A percentile compares a stretch with the other conserved stretches of the same genome.
phyloP scores from a whole-genome alignment of 2,888 invertebrate genomes.

The Sialis fuliginosa region DNA sequence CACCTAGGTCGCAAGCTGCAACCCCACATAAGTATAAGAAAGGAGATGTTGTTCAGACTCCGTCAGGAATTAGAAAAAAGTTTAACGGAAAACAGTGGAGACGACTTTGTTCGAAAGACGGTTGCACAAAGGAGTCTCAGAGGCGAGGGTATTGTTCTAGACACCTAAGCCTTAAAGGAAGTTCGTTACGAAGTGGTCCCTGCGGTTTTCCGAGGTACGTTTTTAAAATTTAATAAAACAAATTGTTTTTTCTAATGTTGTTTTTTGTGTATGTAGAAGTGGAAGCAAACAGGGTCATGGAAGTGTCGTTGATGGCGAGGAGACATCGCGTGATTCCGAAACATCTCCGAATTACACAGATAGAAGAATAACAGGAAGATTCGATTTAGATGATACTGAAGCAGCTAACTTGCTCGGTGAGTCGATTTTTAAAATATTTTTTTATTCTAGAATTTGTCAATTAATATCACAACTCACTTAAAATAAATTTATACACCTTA shows the following conservation, averaged over 20 bases:
- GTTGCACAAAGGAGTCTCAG: conserved; percentile 94
- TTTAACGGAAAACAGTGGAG: conserved; percentile 99
- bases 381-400: conserved; percentile 90
- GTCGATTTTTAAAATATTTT: conserved; percentile 10
- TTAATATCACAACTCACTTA: too few species aligned
- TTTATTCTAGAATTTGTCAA: too few species aligned
- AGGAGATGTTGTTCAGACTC: conserved; percentile 88
- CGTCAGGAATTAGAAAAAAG: conserved; percentile 93
- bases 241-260: neutral
- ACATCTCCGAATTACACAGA: conserved; percentile 68
- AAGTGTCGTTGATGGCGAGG: conserved; percentile 55
- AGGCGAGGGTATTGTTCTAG: conserved; percentile 91
- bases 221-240: neutral
- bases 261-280: conserved; percentile 23
- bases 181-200: conserved; percentile 27
- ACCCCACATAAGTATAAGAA: conserved; percentile 94
- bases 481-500: too few species aligned
- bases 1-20: conserved; percentile 83
- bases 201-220: conserved; percentile 24
- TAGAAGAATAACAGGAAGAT: conserved; percentile 57
- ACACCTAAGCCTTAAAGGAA: conserved; percentile 81
- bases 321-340: conserved; percentile 79
- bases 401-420: conserved; percentile 89
- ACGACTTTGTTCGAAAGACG: conserved; percentile 86
- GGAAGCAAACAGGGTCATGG: conserved; percentile 35